phyloP scores from a whole-genome alignment of 2,888 invertebrate genomes.

The Mimas tiliae region DNA sequence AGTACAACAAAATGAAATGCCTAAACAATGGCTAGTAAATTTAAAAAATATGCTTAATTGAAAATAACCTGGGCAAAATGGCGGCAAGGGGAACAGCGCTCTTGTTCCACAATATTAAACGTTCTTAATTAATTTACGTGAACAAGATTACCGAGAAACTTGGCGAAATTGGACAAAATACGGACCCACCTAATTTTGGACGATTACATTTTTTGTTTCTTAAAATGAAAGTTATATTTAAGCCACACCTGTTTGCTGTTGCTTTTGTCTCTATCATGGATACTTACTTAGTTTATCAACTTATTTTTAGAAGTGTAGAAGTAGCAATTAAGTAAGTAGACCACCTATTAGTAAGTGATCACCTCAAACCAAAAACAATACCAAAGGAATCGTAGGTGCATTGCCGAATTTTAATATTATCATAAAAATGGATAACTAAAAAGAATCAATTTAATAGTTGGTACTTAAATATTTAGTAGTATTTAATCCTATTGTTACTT shows the following conservation, averaged over 20 bases:
- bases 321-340: no score
- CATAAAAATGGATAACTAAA: no score
- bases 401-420: no score
- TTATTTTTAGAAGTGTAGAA: no score
- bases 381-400: no score
- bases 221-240: not conserved
- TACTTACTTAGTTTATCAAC: not conserved
- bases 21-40: constrained; percentile 28
- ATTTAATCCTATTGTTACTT: no score
- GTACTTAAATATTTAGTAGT: no score
- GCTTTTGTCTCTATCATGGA: not conserved
- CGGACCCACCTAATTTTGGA: constrained; percentile 8
- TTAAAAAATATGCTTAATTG: constrained; percentile 28
- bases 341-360: no score
- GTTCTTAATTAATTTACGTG: constrained; percentile 54
- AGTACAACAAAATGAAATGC: constrained; percentile 21
- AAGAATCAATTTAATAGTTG: no score
- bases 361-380: no score
- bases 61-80: constrained; percentile 24
- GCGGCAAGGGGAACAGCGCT: constrained; percentile 17
- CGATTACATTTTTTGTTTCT: not conserved
- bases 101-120: constrained; percentile 41
- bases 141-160: constrained; percentile 47
- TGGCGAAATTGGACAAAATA: constrained; percentile 39
- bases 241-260: not conserved